A percentile compares a stretch with the other conserved stretches of the same genome.
These are phyloP conservation scores for Rhopalosiphum maidis DNA, from an alignment of 1,140 invertebrate species.

Conservation along the genomic window DNA sequence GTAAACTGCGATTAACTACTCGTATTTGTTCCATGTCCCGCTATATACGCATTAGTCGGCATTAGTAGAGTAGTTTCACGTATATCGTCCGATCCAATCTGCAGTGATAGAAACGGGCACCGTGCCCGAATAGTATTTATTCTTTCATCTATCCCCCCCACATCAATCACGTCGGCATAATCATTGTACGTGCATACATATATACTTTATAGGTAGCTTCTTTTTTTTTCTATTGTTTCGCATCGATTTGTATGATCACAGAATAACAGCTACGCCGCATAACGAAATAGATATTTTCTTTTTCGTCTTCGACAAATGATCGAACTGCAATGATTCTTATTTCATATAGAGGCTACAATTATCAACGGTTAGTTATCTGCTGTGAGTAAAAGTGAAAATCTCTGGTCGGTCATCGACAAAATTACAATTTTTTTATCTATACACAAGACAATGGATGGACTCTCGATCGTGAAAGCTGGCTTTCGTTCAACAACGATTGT, in stretches of 20 bases:
- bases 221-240: slow-evolving; percentile 31
- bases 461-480: not conserved
- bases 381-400: slow-evolving; percentile 45
- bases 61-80: not conserved
- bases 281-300: slow-evolving; percentile 37
- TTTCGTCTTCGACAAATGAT: not conserved
- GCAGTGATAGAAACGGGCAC: not conserved
- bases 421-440: not conserved
- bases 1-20: not conserved
- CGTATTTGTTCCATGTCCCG: not conserved
- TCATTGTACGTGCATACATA: not conserved
- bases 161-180: not conserved
- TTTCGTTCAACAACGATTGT: not conserved
- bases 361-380: slow-evolving; percentile 37
- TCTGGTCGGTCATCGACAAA: not conserved
- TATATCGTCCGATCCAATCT: slow-evolving; percentile 35
- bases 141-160: not conserved
- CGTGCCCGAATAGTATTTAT: not conserved
- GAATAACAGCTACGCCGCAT: not conserved
- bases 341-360: not conserved
- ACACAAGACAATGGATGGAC: not conserved
- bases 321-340: not conserved
- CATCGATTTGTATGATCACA: slow-evolving; percentile 5
- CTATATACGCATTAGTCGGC: not conserved
- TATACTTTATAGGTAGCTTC: not conserved